These are phyloP conservation scores for Axis porcinus DNA, from an alignment of 2,113 vertebrate genomes.

Conservation along the genomic window DNA sequence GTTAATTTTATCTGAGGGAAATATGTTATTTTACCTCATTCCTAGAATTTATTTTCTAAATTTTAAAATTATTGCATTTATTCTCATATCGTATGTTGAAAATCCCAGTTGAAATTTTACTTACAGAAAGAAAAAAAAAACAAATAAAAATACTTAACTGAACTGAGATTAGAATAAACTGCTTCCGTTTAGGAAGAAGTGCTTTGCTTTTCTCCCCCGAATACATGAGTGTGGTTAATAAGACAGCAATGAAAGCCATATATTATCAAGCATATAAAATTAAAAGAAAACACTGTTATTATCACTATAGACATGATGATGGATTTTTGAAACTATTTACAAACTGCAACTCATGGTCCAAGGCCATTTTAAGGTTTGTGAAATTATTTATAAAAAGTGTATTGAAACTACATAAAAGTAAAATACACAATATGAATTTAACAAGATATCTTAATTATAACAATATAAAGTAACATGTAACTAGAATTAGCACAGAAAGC, in stretches of 20 bases:
- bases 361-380: not conserved
- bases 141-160: not conserved
- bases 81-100: constrained; percentile 23
- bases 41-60: not conserved
- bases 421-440: not conserved
- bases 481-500: not conserved
- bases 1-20: not conserved
- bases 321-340: not conserved
- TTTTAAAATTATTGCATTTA: not conserved
- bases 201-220: not conserved
- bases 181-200: not conserved
- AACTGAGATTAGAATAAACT: not conserved
- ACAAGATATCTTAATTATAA: not conserved
- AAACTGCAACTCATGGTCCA: not conserved
- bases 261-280: not conserved
- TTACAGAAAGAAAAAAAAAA: not conserved
- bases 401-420: not conserved
- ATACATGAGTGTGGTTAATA: not conserved
- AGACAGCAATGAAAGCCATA: not conserved
- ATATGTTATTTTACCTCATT: not conserved
- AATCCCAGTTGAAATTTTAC: not conserved
- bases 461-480: not conserved
- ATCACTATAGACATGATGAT: not conserved
- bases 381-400: not conserved
- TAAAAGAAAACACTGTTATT: not conserved